Percentiles rank a stretch among this genome's conserved stretches.
These are phyloP conservation scores for Sebastiscus albofasciatus DNA, from an alignment of 2,797 vertebrate genomes.

Conservation along the genomic window DNA sequence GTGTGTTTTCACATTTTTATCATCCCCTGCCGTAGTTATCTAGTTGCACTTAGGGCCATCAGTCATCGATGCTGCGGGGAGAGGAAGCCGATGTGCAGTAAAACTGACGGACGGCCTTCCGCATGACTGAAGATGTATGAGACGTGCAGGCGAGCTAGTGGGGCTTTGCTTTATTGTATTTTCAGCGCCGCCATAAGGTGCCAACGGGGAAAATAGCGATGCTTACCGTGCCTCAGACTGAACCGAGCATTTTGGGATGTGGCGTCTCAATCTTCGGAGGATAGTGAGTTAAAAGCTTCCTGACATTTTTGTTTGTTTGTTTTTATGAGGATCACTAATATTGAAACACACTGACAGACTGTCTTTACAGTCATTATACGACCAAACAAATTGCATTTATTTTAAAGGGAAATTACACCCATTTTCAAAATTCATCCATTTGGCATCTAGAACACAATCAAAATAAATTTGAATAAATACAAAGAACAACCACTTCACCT, in stretches of 20 bases:
- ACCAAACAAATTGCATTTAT: not conserved
- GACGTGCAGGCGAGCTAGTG: constrained; percentile 42
- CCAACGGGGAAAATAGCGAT: constrained; percentile 52
- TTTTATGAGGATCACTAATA: not conserved
- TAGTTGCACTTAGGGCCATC: constrained; percentile 76
- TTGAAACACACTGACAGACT: not conserved
- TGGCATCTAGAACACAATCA: not conserved
- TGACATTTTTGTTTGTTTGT: not conserved
- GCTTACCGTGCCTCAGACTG: constrained; percentile 29
- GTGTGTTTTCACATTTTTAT: constrained; percentile 83
- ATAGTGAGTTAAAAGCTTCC: not conserved
- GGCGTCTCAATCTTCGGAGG: constrained; percentile 9
- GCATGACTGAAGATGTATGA: constrained; percentile 78
- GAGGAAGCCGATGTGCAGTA: constrained; percentile 80
- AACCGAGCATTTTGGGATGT: constrained; percentile 19
- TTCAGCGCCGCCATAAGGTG: constrained; percentile 54
- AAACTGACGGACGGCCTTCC: constrained; percentile 82
- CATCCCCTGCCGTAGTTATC: constrained; percentile 74
- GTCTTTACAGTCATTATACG: not conserved
- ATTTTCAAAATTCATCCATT: too few species aligned
- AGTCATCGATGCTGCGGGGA: constrained; percentile 70
- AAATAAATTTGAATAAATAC: not conserved
- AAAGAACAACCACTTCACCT: not conserved
- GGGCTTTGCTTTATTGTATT: constrained; percentile 64
- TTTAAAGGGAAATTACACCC: not conserved